phyloP scores from a whole-genome alignment of 2,888 invertebrate genomes.

The Lycia hirtaria region DNA sequence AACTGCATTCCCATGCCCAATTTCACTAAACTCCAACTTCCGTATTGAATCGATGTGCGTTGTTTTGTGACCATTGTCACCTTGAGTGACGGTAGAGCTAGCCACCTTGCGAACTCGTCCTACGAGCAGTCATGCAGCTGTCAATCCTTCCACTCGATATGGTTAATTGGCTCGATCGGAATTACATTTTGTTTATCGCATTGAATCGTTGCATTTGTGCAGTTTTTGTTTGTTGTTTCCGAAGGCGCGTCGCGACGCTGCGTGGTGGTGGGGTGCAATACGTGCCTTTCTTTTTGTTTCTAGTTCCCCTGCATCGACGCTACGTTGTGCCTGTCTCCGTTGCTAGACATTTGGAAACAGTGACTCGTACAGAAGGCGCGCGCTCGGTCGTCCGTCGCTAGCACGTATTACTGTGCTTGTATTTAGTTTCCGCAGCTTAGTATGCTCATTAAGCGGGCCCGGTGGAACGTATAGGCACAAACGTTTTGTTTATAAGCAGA shows the following conservation, averaged over 20 bases:
- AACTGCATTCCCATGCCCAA: slow-evolving; percentile 37
- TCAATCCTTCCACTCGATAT: slow-evolving; percentile 34
- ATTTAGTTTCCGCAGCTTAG: slow-evolving; percentile 54
- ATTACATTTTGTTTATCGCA: slow-evolving; percentile 50
- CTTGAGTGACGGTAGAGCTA: slow-evolving; percentile 4
- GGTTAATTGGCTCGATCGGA: slow-evolving; percentile 47
- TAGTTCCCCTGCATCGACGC: slow-evolving; percentile 65
- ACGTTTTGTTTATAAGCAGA: slow-evolving; percentile 74
- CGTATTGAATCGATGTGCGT: slow-evolving; percentile 19
- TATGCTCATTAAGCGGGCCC: slow-evolving; percentile 55
- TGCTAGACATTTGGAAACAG: slow-evolving; percentile 42
- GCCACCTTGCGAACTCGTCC: slow-evolving; percentile 12
- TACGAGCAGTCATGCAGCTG: slow-evolving; percentile 26
- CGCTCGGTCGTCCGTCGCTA: slow-evolving; percentile 44
- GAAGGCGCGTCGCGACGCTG: slow-evolving; percentile 34
- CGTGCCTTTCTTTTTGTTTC: slow-evolving; percentile 60
- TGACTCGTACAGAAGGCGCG: slow-evolving; percentile 43
- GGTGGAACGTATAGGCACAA: slow-evolving; percentile 47
- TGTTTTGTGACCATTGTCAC: slow-evolving; percentile 25
- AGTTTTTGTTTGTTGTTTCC: slow-evolving; percentile 45
- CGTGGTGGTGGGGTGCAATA: slow-evolving; percentile 54
- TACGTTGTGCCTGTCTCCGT: slow-evolving; percentile 59
- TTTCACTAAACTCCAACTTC: slow-evolving; percentile 30
- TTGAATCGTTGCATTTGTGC: slow-evolving; percentile 36
- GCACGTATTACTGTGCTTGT: slow-evolving; percentile 40